These are phyloP conservation scores for Otocyon megalotis DNA, from an alignment of 2,113 vertebrate genomes.

Conservation along the genomic window DNA sequence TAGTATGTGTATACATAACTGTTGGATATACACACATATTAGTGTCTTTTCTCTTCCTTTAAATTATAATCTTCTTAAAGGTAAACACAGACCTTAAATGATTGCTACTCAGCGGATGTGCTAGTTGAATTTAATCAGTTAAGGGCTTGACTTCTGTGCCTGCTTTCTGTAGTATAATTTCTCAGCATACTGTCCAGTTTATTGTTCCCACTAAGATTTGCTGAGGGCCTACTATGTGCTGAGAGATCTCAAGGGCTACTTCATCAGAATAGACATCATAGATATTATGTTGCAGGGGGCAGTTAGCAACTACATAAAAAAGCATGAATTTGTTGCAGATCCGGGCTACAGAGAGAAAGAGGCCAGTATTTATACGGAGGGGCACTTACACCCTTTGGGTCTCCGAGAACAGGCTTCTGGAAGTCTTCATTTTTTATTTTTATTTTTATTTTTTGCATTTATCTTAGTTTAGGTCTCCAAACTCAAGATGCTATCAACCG, in stretches of 20 bases:
- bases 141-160: not conserved
- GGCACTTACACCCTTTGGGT: not conserved
- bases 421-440: not conserved
- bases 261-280: not conserved
- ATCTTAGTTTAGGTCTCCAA: conserved; percentile 15
- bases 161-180: not conserved
- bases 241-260: not conserved
- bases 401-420: not conserved
- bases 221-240: not conserved
- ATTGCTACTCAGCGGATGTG: not conserved
- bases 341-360: not conserved
- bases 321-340: not conserved
- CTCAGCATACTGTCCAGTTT: not conserved
- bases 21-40: not conserved
- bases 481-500: not conserved
- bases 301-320: not conserved
- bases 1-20: not conserved
- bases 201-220: not conserved
- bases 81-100: not conserved
- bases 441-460: not conserved
- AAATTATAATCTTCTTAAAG: conserved; percentile 3
- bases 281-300: not conserved
- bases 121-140: not conserved
- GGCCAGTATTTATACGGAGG: not conserved
- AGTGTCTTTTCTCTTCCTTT: not conserved